phyloP scores from a whole-genome alignment of 2,888 invertebrate genomes.

The Loripinus fragilis region DNA sequence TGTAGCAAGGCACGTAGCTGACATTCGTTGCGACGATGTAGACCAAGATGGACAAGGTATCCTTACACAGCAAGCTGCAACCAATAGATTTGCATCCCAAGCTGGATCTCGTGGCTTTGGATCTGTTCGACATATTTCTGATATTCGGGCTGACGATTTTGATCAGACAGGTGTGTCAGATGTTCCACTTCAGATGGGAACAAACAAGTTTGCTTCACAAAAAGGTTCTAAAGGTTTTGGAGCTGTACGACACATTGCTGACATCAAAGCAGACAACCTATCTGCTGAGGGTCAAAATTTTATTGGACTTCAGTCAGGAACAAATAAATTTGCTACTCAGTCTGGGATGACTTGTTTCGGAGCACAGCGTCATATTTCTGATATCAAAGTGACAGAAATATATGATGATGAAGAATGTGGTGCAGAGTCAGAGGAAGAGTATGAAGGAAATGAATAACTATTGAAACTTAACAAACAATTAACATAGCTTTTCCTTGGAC shows the following conservation, averaged over 20 bases:
- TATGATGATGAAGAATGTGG: slow-evolving; percentile 52
- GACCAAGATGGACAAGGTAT: slow-evolving; percentile 66
- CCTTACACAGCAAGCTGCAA: slow-evolving; percentile 81
- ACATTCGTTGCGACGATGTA: slow-evolving; percentile 67
- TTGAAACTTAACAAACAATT: too few relatives aligned
- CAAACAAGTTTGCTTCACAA: slow-evolving; percentile 81
- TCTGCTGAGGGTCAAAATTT: slow-evolving; percentile 68
- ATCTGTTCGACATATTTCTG: slow-evolving; percentile 79
- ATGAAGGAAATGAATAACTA: slow-evolving; percentile 21
- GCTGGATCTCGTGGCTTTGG: slow-evolving; percentile 78
- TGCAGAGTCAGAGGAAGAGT: slow-evolving; percentile 36
- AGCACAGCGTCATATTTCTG: slow-evolving; percentile 76
- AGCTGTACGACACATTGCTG: slow-evolving; percentile 75
- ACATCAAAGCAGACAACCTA: slow-evolving; percentile 72
- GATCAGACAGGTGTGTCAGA: slow-evolving; percentile 73
- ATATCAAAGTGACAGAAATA: slow-evolving; percentile 73
- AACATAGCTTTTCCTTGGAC: too few relatives aligned
- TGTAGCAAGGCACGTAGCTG: slow-evolving; percentile 71
- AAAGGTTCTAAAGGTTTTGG: slow-evolving; percentile 82
- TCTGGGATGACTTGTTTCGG: slow-evolving; percentile 74
- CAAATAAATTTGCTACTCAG: slow-evolving; percentile 74
- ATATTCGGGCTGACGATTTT: slow-evolving; percentile 79
- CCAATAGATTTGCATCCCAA: slow-evolving; percentile 81
- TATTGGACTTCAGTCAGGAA: slow-evolving; percentile 75
- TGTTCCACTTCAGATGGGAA: slow-evolving; percentile 80